Evolutionary conservation across 2,113 vertebrate species (phyloP).

Genomic region (Lanius collurio): DNA sequence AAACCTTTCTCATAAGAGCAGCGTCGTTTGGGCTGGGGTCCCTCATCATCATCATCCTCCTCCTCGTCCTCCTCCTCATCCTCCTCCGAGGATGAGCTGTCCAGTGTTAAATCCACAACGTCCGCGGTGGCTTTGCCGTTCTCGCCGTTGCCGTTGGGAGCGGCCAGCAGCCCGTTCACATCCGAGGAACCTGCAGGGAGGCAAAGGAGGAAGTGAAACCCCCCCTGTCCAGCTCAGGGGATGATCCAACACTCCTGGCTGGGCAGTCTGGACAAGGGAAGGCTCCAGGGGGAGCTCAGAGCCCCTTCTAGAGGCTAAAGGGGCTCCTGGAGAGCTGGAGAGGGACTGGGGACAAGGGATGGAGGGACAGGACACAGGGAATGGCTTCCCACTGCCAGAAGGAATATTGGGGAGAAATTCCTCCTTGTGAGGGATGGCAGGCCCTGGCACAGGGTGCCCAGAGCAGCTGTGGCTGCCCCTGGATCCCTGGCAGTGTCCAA

Average conservation of each 20-base stretch:
- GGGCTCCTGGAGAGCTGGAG: neutral
- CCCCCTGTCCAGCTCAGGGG: fast-evolving
- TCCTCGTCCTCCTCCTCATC: constrained; percentile 93
- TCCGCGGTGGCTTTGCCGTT: constrained; percentile 84
- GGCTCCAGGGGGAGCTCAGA: neutral
- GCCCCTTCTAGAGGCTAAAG: neutral
- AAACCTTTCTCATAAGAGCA: constrained; percentile 94
- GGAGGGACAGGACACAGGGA: neutral
- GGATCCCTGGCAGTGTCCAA: neutral
- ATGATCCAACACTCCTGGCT: fast-evolving
- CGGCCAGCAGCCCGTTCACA: constrained; percentile 81
- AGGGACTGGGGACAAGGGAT: neutral
- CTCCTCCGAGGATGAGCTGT: constrained; percentile 90
- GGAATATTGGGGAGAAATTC: neutral
- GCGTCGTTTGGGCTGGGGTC: constrained; percentile 88
- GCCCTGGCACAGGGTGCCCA: neutral
- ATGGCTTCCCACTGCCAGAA: neutral
- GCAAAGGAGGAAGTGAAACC: fast-evolving
- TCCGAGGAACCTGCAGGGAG: constrained; percentile 82
- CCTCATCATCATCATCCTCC: constrained; percentile 88
- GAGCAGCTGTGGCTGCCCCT: neutral
- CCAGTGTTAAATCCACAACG: constrained; percentile 96
- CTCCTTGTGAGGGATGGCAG: fast-evolving
- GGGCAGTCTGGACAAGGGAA: neutral
- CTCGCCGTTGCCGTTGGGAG: constrained; percentile 81